Conservation (phyloP, 2,797 vertebrate species). For the Cynopterus sphinx region DNA sequence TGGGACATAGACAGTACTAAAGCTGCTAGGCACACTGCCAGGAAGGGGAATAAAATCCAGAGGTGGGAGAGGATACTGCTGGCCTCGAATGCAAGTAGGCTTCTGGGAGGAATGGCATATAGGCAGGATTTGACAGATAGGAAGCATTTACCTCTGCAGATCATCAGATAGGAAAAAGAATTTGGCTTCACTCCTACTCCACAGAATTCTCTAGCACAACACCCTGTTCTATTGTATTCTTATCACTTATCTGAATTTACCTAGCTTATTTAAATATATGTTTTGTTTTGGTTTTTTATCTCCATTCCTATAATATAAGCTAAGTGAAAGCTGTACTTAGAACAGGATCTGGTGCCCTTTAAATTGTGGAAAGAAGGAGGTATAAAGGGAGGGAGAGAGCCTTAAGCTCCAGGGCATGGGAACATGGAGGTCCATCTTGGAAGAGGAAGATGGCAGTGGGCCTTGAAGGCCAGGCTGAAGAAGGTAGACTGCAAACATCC, state of each 20-base stretch:
- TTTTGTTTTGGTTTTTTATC: neutral
- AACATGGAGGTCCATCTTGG: rapidly evolving
- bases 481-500: neutral
- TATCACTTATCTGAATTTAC: neutral
- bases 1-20: too few relatives aligned
- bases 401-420: neutral
- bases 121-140: neutral
- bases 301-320: neutral
- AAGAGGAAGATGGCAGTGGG: neutral
- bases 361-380: neutral
- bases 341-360: neutral
- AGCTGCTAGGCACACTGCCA: neutral
- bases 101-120: neutral
- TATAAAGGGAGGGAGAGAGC: neutral
- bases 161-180: neutral
- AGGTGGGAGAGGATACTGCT: neutral
- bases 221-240: neutral
- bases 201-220: neutral
- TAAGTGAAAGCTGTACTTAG: neutral
- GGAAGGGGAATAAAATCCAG: neutral
- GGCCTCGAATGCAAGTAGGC: rapidly evolving
- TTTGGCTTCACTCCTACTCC: neutral
- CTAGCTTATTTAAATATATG: neutral
- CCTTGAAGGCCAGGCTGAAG: neutral
- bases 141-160: too few relatives aligned